Conservation (phyloP, 1,140 invertebrate genomes). For the Calycopis cecrops region DNA sequence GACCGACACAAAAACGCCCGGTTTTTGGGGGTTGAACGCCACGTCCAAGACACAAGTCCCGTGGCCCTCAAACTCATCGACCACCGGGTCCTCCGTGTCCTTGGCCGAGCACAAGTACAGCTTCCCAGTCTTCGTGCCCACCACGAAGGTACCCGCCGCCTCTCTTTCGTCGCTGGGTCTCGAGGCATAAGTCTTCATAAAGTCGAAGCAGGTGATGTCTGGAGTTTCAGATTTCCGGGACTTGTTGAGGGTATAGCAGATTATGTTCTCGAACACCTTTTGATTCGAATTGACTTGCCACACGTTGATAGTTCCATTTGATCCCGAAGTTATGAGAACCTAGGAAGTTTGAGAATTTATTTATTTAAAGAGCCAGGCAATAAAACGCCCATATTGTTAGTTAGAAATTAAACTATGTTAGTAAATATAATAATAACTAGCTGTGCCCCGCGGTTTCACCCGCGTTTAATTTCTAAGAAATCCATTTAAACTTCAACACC, state of each 20-base stretch:
- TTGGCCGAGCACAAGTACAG: constrained; percentile 46
- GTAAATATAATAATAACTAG: too few relatives aligned
- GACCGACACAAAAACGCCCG: constrained; percentile 46
- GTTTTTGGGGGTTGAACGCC: constrained; percentile 44
- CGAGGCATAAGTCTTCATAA: constrained; percentile 42
- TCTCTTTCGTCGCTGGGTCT: constrained; percentile 38
- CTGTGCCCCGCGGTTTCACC: too few relatives aligned
- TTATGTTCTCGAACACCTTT: constrained; percentile 46
- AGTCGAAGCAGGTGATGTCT: constrained; percentile 57
- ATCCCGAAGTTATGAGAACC: constrained; percentile 47
- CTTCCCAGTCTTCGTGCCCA: constrained; percentile 42
- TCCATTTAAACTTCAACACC: too few relatives aligned
- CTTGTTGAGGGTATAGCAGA: constrained; percentile 41
- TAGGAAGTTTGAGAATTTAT: constrained; percentile 8
- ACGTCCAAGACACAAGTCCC: constrained; percentile 47
- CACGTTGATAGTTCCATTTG: constrained; percentile 46
- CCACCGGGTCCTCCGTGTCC: constrained; percentile 40
- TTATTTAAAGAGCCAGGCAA: too few relatives aligned
- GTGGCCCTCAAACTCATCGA: constrained; percentile 43
- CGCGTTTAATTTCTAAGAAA: too few relatives aligned
- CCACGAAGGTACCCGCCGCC: constrained; percentile 45
- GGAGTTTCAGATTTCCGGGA: constrained; percentile 28
- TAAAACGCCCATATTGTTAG: too few relatives aligned
- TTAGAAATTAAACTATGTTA: too few relatives aligned
- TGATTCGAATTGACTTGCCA: constrained; percentile 50